Evolutionary conservation across 2,113 vertebrate species (phyloP).

Genomic region (Microtus montanus): DNA sequence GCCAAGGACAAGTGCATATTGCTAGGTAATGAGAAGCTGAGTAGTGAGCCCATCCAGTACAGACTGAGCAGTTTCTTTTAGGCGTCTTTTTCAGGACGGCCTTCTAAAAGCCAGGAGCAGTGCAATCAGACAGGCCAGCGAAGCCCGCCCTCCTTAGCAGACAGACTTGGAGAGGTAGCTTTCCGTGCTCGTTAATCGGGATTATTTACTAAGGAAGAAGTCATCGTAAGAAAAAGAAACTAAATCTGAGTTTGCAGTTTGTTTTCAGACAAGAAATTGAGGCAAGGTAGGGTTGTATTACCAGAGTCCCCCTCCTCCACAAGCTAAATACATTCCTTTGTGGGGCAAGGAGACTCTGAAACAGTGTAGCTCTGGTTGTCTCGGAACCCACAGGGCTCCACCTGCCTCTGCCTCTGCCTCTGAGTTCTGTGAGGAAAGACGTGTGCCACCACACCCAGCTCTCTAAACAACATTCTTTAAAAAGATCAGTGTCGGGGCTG

Average conservation of each 20-base stretch:
- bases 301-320: neutral
- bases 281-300: neutral
- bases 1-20: conserved; percentile 44
- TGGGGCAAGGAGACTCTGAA: neutral
- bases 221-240: neutral
- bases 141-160: conserved; percentile 46
- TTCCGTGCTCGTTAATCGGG: conserved; percentile 4
- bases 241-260: conserved; percentile 2
- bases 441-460: neutral
- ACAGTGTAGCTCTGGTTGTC: neutral
- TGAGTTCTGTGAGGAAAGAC: neutral
- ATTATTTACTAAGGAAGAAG: neutral
- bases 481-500: neutral
- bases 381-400: neutral
- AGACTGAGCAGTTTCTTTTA: conserved; percentile 18
- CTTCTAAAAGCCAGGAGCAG: conserved; percentile 16
- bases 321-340: neutral
- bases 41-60: neutral
- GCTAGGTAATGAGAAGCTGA: conserved; percentile 47
- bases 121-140: neutral
- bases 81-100: neutral
- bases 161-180: neutral
- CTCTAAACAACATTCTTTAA: neutral
- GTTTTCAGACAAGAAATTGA: conserved; percentile 28
- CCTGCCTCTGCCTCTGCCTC: neutral